Conservation (phyloP, 2,888 invertebrate species). For the Celastrina argiolus region DNA sequence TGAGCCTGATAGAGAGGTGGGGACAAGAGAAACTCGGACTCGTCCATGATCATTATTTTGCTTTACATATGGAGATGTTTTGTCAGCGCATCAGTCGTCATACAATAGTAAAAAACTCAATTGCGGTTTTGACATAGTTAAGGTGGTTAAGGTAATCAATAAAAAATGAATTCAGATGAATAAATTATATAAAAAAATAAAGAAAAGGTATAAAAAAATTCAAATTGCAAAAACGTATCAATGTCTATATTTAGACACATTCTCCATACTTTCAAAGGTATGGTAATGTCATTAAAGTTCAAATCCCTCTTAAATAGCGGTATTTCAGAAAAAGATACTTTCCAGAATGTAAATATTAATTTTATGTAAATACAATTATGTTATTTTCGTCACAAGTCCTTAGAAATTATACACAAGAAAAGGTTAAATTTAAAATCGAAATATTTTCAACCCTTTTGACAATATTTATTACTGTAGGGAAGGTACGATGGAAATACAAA, state of each 20-base stretch:
- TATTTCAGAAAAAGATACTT: not conserved
- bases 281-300: slow-evolving; percentile 2
- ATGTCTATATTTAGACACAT: not conserved
- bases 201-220: not conserved
- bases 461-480: not conserved
- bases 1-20: too few species aligned
- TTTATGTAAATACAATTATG: not conserved
- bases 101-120: too few species aligned
- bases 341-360: not conserved
- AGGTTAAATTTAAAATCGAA: not conserved
- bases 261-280: slow-evolving; percentile 6
- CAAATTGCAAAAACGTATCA: not conserved
- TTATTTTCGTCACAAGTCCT: not conserved
- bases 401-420: not conserved
- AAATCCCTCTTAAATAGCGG: not conserved
- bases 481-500: not conserved
- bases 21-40: too few species aligned
- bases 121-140: too few species aligned
- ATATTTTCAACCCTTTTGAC: not conserved
- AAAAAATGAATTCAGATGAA: too few species aligned
- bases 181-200: too few species aligned
- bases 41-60: too few species aligned
- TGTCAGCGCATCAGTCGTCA: too few species aligned
- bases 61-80: too few species aligned
- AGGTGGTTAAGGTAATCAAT: too few species aligned